These are phyloP conservation scores for Benitochromis conjunctus DNA, from an alignment of 2,113 vertebrate species.

Conservation along the genomic window DNA sequence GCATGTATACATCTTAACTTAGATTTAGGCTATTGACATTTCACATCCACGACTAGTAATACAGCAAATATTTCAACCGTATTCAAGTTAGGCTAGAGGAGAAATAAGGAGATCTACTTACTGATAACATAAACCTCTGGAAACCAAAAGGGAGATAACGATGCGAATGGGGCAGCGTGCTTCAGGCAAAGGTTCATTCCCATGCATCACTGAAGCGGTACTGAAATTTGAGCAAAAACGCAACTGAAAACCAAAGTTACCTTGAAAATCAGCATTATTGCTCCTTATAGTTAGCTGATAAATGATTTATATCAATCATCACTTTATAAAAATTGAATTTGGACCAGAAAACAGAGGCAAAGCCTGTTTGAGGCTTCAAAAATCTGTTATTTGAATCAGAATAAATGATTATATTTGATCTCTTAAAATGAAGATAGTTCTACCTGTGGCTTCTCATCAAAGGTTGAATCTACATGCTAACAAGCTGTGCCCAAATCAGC, in stretches of 20 bases:
- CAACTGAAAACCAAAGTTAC: not conserved
- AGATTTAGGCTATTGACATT: slow-evolving; percentile 36
- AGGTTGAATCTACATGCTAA: not conserved
- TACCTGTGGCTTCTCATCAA: not conserved
- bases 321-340: not conserved
- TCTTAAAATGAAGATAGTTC: not conserved
- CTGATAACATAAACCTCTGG: not conserved
- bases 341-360: not conserved
- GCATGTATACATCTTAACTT: slow-evolving; percentile 27
- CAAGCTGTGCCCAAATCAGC: not conserved
- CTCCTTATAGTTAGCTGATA: not conserved
- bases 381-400: not conserved
- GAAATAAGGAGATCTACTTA: not conserved
- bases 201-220: not conserved
- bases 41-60: slow-evolving; percentile 7
- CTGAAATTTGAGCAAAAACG: not conserved
- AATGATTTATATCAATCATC: not conserved
- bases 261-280: not conserved
- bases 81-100: not conserved
- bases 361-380: not conserved
- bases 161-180: not conserved
- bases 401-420: not conserved
- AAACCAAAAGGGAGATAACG: not conserved
- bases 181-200: not conserved
- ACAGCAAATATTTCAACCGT: not conserved